Conservation (phyloP, 2,113 vertebrate genomes). For the Mormyrus iriodes region DNA sequence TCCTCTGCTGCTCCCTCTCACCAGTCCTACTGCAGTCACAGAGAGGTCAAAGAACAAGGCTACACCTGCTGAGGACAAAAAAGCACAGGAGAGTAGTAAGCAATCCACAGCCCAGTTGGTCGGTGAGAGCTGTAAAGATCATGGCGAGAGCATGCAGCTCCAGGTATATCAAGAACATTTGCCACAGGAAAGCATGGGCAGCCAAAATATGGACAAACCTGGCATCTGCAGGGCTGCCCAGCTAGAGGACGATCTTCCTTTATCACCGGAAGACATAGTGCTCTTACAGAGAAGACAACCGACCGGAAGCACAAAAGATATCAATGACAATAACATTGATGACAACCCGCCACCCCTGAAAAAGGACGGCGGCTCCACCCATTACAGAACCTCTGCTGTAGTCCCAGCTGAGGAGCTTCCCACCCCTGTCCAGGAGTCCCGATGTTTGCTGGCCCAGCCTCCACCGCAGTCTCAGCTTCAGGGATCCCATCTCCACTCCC, state of each 20-base stretch:
- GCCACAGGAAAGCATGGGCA: background rate
- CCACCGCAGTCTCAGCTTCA: slow-evolving; percentile 10
- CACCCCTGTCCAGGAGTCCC: slow-evolving; percentile 62
- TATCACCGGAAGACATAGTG: slow-evolving; percentile 23
- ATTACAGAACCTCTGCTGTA: slow-evolving; percentile 32
- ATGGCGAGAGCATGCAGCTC: background rate
- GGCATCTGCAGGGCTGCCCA: background rate
- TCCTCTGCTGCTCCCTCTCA: background rate
- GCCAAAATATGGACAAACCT: background rate
- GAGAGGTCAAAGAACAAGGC: slow-evolving; percentile 14
- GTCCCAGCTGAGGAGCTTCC: slow-evolving; percentile 49
- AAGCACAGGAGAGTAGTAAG: background rate
- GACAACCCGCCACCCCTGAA: slow-evolving; percentile 16
- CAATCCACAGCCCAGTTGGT: background rate
- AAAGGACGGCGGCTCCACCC: slow-evolving; percentile 17
- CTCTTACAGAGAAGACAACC: slow-evolving; percentile 27
- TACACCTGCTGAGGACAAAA: background rate
- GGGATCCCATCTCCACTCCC: slow-evolving; percentile 9
- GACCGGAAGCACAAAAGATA: slow-evolving; percentile 46
- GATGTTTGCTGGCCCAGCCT: slow-evolving; percentile 36
- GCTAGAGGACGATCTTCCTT: background rate
- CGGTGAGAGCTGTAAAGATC: background rate
- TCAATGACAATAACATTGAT: slow-evolving; percentile 56
- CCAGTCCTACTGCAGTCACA: background rate
- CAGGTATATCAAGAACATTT: background rate